These are phyloP conservation scores for Onchidella celtica DNA, from an alignment of 2,888 invertebrate species.

Conservation along the genomic window DNA sequence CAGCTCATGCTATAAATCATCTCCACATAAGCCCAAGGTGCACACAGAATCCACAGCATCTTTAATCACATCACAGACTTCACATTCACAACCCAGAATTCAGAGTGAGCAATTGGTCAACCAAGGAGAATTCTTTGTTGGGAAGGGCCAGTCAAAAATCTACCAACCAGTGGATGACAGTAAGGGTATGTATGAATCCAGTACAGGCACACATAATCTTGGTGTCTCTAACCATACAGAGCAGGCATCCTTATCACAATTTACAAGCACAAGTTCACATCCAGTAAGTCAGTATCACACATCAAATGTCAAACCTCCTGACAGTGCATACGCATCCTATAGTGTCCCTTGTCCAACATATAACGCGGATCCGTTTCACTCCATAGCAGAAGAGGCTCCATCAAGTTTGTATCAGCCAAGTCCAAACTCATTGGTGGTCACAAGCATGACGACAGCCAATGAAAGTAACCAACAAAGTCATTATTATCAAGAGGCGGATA, in stretches of 20 bases:
- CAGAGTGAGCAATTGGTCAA: too few species aligned
- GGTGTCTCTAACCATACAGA: not conserved
- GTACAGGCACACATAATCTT: not conserved
- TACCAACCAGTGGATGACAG: not conserved
- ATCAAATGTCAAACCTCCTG: not conserved
- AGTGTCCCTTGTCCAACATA: not conserved
- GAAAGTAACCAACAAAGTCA: not conserved
- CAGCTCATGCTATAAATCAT: slow-evolving; percentile 40
- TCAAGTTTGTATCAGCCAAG: not conserved
- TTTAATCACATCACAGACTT: not conserved
- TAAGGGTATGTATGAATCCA: not conserved
- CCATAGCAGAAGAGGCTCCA: too few species aligned
- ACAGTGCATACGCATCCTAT: not conserved
- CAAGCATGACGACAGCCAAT: not conserved
- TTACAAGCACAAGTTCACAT: not conserved
- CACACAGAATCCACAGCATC: not conserved
- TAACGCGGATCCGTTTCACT: not conserved
- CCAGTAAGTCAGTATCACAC: not conserved
- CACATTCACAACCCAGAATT: not conserved
- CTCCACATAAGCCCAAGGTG: not conserved
- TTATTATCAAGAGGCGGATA: not conserved
- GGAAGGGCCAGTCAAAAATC: too few species aligned
- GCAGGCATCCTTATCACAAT: not conserved
- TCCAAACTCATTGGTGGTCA: not conserved
- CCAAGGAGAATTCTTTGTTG: too few species aligned